These are phyloP conservation scores for Cheilosia scutellata DNA, from an alignment of 2,888 invertebrate species.

Conservation along the genomic window DNA sequence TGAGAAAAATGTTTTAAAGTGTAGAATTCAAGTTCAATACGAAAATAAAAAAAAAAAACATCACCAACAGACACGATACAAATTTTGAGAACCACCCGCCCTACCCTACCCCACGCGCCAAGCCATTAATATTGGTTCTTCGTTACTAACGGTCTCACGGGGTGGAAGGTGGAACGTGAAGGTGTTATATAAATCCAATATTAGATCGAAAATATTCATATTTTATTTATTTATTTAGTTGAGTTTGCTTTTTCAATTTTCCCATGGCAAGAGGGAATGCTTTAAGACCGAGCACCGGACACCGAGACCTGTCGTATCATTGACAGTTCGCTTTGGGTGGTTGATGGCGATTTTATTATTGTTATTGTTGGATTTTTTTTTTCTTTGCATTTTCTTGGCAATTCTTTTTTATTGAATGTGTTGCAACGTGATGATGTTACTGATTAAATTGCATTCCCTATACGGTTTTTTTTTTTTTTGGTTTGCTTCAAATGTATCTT, in stretches of 20 bases:
- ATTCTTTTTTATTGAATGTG: slow-evolving; percentile 11
- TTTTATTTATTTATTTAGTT: slow-evolving; percentile 15
- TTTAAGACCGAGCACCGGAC: slow-evolving; percentile 8
- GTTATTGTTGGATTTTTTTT: slow-evolving; percentile 4
- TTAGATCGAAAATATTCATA: slow-evolving; percentile 17
- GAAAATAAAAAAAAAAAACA: slow-evolving; percentile 38
- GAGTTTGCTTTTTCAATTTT: slow-evolving; percentile 19
- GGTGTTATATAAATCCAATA: slow-evolving; percentile 50
- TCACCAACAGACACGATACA: slow-evolving; percentile 3
- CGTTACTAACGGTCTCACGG: slow-evolving; percentile 8
- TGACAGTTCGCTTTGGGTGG: slow-evolving; percentile 14
- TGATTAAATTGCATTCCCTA: slow-evolving; percentile 15
- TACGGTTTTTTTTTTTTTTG: not conserved
- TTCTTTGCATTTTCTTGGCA: slow-evolving; percentile 13
- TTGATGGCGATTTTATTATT: slow-evolving; percentile 1
- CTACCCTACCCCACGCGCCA: not conserved
- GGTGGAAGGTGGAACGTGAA: slow-evolving; percentile 3
- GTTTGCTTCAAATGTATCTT: slow-evolving; percentile 5
- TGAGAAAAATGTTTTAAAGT: slow-evolving; percentile 40
- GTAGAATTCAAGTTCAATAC: slow-evolving; percentile 60
- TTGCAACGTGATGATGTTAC: slow-evolving; percentile 49
- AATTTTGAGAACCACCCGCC: slow-evolving; percentile 8
- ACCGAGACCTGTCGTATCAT: not conserved
- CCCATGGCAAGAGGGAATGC: slow-evolving; percentile 40
- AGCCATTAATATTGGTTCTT: slow-evolving; percentile 10